Conservation (phyloP, 2,113 vertebrate genomes). For the Ammodytes dubius region DNA sequence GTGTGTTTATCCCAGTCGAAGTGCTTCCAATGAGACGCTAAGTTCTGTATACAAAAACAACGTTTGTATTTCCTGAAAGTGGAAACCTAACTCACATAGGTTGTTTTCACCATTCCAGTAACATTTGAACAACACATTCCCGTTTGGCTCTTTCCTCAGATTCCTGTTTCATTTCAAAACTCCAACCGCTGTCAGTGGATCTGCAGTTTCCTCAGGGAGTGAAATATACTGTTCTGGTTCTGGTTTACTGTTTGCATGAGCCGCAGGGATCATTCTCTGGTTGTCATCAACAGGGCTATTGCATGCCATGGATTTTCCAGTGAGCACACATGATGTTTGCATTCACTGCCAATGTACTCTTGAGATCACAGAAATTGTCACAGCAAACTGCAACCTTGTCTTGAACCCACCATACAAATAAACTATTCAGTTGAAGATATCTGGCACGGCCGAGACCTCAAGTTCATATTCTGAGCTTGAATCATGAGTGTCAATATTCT, state of each 20-base stretch:
- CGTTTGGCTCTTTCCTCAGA: slow-evolving; percentile 56
- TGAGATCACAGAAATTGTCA: slow-evolving; percentile 8
- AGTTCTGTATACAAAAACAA: slow-evolving; percentile 52
- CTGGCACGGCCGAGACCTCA: neutral
- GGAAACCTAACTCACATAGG: slow-evolving; percentile 24
- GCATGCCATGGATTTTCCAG: slow-evolving; percentile 54
- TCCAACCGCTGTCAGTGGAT: slow-evolving; percentile 56
- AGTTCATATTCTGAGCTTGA: neutral
- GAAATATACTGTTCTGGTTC: slow-evolving; percentile 56
- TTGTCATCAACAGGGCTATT: slow-evolving; percentile 47
- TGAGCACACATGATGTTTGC: slow-evolving; percentile 26
- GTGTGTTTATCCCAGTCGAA: slow-evolving; percentile 40
- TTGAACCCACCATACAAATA: neutral
- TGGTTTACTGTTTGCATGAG: slow-evolving; percentile 54
- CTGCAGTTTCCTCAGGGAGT: slow-evolving; percentile 43
- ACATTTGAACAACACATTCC: slow-evolving; percentile 68
- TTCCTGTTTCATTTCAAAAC: slow-evolving; percentile 68
- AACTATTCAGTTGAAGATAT: slow-evolving; percentile 4
- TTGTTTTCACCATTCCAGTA: slow-evolving; percentile 28
- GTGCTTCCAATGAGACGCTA: slow-evolving; percentile 35
- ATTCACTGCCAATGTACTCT: neutral
- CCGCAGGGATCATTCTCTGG: slow-evolving; percentile 57
- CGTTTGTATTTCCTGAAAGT: slow-evolving; percentile 55
- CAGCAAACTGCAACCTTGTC: neutral
- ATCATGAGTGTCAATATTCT: slow-evolving; percentile 2